Conservation (phyloP, 1,140 invertebrate species). For the Mercenaria mercenaria region DNA sequence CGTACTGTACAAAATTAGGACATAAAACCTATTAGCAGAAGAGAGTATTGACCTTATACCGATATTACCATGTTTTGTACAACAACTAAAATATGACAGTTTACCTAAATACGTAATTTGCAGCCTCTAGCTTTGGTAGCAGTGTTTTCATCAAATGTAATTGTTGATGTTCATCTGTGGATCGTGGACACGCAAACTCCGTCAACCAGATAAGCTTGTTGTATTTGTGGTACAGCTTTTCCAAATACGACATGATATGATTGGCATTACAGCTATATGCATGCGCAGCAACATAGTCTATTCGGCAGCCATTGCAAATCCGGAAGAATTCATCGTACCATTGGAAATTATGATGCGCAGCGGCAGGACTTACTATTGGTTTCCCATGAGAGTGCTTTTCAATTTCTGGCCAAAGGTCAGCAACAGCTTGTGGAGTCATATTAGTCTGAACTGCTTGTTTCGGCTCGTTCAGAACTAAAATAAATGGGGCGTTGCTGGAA, state of each 20-base stretch:
- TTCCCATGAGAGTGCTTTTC: not conserved
- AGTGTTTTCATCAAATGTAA: constrained; percentile 71
- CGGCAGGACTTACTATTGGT: not conserved
- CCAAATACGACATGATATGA: constrained; percentile 70
- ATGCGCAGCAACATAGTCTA: constrained; percentile 72
- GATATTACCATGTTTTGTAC: too few relatives aligned
- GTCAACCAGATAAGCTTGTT: constrained; percentile 73
- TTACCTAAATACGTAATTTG: constrained; percentile 68
- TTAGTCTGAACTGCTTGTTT: not conserved
- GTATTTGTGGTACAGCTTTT: constrained; percentile 69
- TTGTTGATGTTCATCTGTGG: constrained; percentile 52
- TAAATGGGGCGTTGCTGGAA: not conserved
- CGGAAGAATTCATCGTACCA: constrained; percentile 70
- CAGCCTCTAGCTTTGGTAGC: constrained; percentile 67
- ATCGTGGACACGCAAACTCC: constrained; percentile 72
- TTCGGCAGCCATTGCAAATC: constrained; percentile 61
- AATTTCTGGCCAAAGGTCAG: constrained; percentile 7
- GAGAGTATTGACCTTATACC: too few relatives aligned
- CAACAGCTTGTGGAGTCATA: constrained; percentile 2
- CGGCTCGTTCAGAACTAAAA: constrained; percentile 36
- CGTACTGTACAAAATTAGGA: too few relatives aligned
- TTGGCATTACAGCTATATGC: constrained; percentile 70
- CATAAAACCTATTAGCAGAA: too few relatives aligned
- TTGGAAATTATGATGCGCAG: not conserved
- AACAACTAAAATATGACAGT: too few relatives aligned